These are phyloP conservation scores for Muscicapa adusta DNA, from an alignment of 2,113 vertebrate genomes.

Conservation along the genomic window DNA sequence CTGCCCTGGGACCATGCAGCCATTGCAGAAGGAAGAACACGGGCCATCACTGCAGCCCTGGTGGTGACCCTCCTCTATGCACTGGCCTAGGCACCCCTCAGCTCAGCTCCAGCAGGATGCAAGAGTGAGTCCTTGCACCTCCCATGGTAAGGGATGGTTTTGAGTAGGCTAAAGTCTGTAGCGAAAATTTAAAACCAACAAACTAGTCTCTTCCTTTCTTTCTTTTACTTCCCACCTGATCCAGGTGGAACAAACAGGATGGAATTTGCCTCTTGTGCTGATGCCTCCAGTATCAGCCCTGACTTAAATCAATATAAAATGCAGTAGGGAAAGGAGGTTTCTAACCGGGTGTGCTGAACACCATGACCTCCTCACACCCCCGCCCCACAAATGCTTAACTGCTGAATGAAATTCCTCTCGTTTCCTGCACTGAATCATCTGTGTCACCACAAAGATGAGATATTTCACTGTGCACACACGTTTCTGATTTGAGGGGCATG, in stretches of 20 bases:
- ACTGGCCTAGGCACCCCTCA: neutral
- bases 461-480: slow-evolving; percentile 17
- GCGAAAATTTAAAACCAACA: neutral
- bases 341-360: neutral
- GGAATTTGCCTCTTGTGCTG: neutral
- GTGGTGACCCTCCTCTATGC: neutral
- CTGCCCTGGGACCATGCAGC: slow-evolving; percentile 22
- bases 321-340: neutral
- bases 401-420: slow-evolving; percentile 42
- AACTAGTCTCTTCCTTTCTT: neutral
- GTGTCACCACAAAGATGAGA: slow-evolving; percentile 61
- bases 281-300: neutral
- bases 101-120: neutral
- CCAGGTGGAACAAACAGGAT: neutral
- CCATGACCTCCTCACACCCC: slow-evolving; percentile 30
- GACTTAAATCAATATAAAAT: neutral
- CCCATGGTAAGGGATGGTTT: neutral
- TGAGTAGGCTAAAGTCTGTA: neutral
- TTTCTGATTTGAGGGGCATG: slow-evolving; percentile 46
- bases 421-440: slow-evolving; percentile 58
- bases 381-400: slow-evolving; percentile 20
- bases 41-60: slow-evolving; percentile 41
- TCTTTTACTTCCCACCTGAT: neutral
- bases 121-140: neutral
- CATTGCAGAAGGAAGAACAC: slow-evolving; percentile 61